Percentiles rank a stretch among this genome's conserved stretches.
Conservation (phyloP, 2,797 vertebrate species). For the Siniperca obscura region DNA sequence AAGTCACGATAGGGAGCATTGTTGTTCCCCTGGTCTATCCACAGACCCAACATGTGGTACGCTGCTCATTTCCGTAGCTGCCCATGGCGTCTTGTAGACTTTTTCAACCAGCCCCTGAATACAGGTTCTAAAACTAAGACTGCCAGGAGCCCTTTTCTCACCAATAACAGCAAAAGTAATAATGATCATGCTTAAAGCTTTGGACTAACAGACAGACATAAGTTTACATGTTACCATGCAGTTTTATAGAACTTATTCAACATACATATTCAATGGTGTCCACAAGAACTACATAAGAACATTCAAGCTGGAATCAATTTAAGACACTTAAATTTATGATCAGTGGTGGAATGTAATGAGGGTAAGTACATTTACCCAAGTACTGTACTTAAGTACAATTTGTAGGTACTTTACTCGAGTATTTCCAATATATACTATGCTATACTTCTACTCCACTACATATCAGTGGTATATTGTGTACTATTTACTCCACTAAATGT, state of each 20-base stretch:
- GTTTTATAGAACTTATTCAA: constrained; percentile 9
- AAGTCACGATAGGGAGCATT: constrained; percentile 75
- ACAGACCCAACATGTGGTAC: constrained; percentile 68
- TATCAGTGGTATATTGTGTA: neutral
- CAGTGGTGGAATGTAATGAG: neutral
- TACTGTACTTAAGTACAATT: neutral
- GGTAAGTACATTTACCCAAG: neutral
- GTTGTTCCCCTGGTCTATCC: constrained; percentile 71
- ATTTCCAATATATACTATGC: neutral
- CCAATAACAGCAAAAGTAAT: constrained; percentile 28
- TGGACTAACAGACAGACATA: constrained; percentile 18
- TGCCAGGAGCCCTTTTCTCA: constrained; percentile 36
- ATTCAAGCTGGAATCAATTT: neutral
- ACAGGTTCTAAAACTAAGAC: constrained; percentile 51
- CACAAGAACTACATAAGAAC: neutral
- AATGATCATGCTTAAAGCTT: constrained; percentile 20
- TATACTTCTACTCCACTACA: neutral
- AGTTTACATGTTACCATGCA: neutral
- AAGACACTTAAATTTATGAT: neutral
- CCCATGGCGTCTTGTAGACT: constrained; percentile 70
- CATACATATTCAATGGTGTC: neutral
- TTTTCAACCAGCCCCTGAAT: constrained; percentile 74
- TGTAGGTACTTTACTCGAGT: neutral
- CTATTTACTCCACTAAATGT: neutral
- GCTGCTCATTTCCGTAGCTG: constrained; percentile 82